Base-by-base conservation (phyloP, 1,140 invertebrate genomes). In the Theocolax elegans region DNA sequence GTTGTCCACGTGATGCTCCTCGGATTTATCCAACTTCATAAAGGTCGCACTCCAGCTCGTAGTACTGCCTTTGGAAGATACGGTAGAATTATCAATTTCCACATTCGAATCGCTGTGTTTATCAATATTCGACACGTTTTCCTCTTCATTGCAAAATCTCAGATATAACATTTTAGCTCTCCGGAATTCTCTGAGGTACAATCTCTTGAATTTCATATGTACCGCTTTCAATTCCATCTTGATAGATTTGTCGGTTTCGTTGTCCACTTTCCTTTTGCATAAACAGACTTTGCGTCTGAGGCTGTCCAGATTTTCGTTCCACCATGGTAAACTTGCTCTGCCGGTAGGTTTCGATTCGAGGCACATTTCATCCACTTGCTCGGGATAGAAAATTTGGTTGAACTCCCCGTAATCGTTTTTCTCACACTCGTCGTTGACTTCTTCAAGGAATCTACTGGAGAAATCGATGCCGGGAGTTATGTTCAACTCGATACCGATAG, bases 11-110 rank as follows among this genome's bases (percentile, higher is more conserved):
- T n/a, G n/a, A n/a, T n/a, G n/a, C n/a, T n/a, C n/a, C n/a, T n/a
- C n/a, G n/a, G n/a, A n/a, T n/a, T n/a, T n/a, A n/a, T n/a, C n/a
- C n/a, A n/a, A n/a, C n/a, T n/a, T n/a, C n/a, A n/a, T n/a, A n/a
- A n/a, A n/a, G n/a, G n/a, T n/a, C n/a, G n/a, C n/a, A n/a, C n/a
- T n/a, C 58, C 58, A 60, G 29, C 12, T 12, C 13, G 23, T 9
- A 1, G 58, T 60, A 19, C 58, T 60, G 6, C 58, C 58, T 17
- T 60, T 13, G n/a, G 10, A 60, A 10, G 58, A 60, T 13, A 25
- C 46, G 1, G 6, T 7, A 3, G 38, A 7, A 12, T 15, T n/a
- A 6, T 54, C 27, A 3, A 8, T 29, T 17, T 54, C 51, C n/a
- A n/a, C n/a, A n/a, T n/a, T n/a, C n/a, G n/a, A n/a, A n/a, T n/a